Conservation (phyloP, 2,797 vertebrate genomes). For the Cryptoblepharus egeriae region DNA sequence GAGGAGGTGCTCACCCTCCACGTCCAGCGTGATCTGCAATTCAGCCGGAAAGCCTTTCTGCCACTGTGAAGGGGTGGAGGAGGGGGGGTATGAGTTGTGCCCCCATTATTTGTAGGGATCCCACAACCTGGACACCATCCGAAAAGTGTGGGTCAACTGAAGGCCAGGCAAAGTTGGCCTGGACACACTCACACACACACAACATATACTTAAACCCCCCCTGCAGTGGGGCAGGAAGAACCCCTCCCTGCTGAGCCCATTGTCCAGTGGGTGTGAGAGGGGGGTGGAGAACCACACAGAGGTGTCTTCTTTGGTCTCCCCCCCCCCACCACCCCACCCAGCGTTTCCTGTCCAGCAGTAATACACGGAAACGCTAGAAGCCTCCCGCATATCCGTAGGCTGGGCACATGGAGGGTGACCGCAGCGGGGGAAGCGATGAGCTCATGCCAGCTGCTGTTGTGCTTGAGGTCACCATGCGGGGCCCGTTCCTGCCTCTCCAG, state of each 20-base stretch:
- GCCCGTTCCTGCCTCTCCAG: not conserved
- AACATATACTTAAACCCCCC: not conserved
- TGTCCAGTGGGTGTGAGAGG: constrained; percentile 23
- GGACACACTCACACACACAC: too few relatives aligned
- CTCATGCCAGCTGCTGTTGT: not conserved
- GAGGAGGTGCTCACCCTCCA: constrained; percentile 76
- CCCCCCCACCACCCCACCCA: not conserved
- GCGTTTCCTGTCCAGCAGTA: constrained; percentile 52
- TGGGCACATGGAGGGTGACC: constrained; percentile 27
- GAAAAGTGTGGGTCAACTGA: not conserved
- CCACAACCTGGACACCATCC: too few relatives aligned
- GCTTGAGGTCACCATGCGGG: not conserved
- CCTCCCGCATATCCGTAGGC: constrained; percentile 7
- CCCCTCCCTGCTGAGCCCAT: constrained; percentile 47
- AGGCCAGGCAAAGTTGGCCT: not conserved
- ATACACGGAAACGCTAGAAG: constrained; percentile 47
- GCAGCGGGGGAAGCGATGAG: not conserved
- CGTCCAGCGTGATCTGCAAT: constrained; percentile 79
- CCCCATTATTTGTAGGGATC: not conserved
- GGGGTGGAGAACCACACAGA: not conserved
- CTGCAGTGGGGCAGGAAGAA: constrained; percentile 42
- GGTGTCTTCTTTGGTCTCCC: not conserved
- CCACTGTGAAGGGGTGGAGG: not conserved
- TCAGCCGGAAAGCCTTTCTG: constrained; percentile 76
- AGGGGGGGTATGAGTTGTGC: too few relatives aligned